A percentile compares a stretch with the other conserved stretches of the same genome.
These are phyloP conservation scores for Mormyrops attenuatus DNA, from an alignment of 2,797 vertebrate species.

Conservation along the genomic window DNA sequence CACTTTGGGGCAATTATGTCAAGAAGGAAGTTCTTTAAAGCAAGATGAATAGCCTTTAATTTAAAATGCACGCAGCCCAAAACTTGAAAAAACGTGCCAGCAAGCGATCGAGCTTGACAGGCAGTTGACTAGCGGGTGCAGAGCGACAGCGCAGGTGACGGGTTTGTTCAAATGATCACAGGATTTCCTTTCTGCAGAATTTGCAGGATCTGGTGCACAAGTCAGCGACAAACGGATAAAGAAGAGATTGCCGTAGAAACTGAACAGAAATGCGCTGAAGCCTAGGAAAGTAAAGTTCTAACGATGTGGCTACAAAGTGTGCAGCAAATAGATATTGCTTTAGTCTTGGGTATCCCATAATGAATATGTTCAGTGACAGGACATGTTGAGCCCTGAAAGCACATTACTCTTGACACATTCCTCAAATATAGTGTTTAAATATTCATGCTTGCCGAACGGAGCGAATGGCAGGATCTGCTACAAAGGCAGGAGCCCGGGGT, in stretches of 20 bases:
- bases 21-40: neutral
- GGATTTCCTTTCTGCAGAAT: neutral
- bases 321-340: neutral
- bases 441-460: constrained; percentile 3
- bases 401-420: constrained; percentile 1
- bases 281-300: neutral
- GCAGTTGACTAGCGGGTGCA: neutral
- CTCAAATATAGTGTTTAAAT: neutral
- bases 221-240: neutral
- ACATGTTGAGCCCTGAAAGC: neutral
- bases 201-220: neutral
- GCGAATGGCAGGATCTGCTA: neutral
- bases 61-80: neutral
- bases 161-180: constrained; percentile 8
- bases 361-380: neutral
- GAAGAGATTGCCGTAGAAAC: neutral
- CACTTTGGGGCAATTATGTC: constrained; percentile 1
- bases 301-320: neutral
- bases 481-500: neutral
- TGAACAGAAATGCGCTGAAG: neutral
- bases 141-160: neutral
- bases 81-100: neutral
- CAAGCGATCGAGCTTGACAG: neutral
- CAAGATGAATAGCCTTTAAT: neutral
- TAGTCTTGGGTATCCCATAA: neutral